Evolutionary conservation across 2,113 vertebrate genomes (phyloP), one percentile per base, ranked within the genome.

Genomic region (Hystrix cristata): DNA sequence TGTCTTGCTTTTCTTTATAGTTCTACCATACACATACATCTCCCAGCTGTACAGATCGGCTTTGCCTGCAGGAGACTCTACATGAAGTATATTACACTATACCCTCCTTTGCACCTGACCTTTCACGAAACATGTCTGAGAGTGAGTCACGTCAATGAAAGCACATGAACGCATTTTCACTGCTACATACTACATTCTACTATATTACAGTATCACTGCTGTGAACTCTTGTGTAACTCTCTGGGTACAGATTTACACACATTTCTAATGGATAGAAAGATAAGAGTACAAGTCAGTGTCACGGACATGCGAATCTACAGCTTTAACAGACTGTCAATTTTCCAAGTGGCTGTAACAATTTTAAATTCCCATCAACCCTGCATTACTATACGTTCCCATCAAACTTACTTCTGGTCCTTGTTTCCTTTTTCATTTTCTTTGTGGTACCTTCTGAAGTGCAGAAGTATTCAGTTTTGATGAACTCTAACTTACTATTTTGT

Each of bases 401-500:
- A 38, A 19, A 60, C 16, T 83, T 64, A 12, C 29, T 64, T 38
- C 31, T 25, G 60, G 43, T 86, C 62, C 55, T 7, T 8, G 25
- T 16, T 78, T 71, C 25, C 38, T 7, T 89, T 89, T 86, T 65
- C 43, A 12, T 88, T 74, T 81, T 85, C 78, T 67, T 85, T 59
- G 18, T 23, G 38, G 16, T 83, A 5, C 9, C 34, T 67, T 93
- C 57, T 55, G 15, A 81, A 82, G 46, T 72, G 11, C 11, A 21
- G 3, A 87, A 60, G 43, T 11, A 80, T 95, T 91, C 43, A 46
- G 51, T 82, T 91, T 94, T 90, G n/a, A 95, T 86, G 13, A 89
- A 51, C 29, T 59, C 27, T 34, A 87, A 59, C 13, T 83, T 25
- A 88, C 53, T 29, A 60, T 46, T 88, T 82, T 46, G 31, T 94